Evolutionary conservation across 2,797 vertebrate species (phyloP).

Genomic region (Siniperca obscura): DNA sequence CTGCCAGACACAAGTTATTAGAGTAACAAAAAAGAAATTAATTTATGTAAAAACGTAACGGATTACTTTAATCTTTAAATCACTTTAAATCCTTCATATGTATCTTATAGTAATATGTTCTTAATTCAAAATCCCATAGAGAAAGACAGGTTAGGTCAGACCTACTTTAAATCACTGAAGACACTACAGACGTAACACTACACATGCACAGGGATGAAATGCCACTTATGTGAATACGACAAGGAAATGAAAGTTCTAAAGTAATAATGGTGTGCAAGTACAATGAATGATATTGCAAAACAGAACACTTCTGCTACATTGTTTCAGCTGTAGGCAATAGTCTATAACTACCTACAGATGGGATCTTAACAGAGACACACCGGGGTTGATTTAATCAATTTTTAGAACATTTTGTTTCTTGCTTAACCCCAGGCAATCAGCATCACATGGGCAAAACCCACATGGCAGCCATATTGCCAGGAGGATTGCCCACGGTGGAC

Average conservation of each 20-base stretch:
- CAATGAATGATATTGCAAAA: constrained; percentile 58
- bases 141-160: constrained; percentile 23
- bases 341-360: constrained; percentile 74
- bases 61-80: constrained; percentile 46
- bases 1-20: constrained; percentile 14
- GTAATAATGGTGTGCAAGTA: constrained; percentile 36
- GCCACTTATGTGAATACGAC: constrained; percentile 3
- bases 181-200: constrained; percentile 9
- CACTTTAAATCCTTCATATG: constrained; percentile 27
- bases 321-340: constrained; percentile 69
- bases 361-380: constrained; percentile 71
- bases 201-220: constrained; percentile 16
- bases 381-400: constrained; percentile 81
- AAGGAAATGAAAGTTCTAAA: constrained; percentile 39
- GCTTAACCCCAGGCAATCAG: constrained; percentile 72
- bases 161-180: constrained; percentile 28
- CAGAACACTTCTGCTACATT: constrained; percentile 59
- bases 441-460: constrained; percentile 77
- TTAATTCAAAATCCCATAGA: constrained; percentile 27
- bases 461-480: constrained; percentile 76
- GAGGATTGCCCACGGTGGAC: constrained; percentile 82
- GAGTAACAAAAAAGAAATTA: not conserved
- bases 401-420: constrained; percentile 82
- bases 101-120: constrained; percentile 2
- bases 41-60: constrained; percentile 8